A percentile compares a stretch with the other conserved stretches of the same genome.
Conservation (phyloP, 2,113 vertebrate genomes). For the Dicrurus megarhynchus region DNA sequence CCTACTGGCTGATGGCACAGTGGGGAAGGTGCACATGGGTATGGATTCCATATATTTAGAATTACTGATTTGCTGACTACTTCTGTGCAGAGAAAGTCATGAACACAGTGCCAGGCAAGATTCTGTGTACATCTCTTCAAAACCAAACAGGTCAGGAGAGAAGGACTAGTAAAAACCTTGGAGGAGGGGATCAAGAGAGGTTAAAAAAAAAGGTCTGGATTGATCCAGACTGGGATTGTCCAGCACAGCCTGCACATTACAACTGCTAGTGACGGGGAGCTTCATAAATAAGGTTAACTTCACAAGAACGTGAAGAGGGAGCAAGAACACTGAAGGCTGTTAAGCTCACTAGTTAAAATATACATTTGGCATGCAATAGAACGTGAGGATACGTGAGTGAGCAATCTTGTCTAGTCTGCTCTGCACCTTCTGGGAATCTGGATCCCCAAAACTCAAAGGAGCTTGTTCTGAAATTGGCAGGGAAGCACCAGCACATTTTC, state of each 20-base stretch:
- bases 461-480: background rate
- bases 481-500: background rate
- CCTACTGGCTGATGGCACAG: background rate
- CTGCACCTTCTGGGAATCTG: background rate
- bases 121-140: background rate
- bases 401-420: background rate
- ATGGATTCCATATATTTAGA: background rate
- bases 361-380: background rate
- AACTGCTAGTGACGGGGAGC: background rate
- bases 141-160: background rate
- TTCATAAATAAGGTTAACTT: background rate
- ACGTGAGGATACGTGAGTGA: background rate
- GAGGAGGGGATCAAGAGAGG: background rate
- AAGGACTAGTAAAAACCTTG: background rate
- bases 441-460: background rate
- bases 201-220: background rate
- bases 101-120: background rate
- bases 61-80: background rate
- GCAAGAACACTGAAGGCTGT: background rate
- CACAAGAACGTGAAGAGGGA: background rate
- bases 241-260: background rate
- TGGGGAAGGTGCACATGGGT: background rate
- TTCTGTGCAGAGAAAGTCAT: background rate
- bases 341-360: background rate
- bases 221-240: background rate